Base-by-base conservation (phyloP, 1,140 invertebrate genomes). In the Physella acuta region DNA sequence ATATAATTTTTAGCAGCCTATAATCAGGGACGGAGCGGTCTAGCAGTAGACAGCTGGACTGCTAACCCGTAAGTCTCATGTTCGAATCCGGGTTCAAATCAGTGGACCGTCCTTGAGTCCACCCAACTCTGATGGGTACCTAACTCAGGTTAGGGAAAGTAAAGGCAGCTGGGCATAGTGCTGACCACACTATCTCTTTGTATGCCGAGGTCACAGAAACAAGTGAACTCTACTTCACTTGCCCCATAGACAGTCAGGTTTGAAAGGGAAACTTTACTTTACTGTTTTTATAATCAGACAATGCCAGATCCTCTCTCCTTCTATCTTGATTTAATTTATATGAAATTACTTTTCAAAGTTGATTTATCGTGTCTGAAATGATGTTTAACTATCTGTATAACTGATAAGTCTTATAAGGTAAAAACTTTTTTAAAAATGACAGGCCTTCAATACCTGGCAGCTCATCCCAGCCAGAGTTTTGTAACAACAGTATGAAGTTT, bases 401-500 rank as follows among this genome's bases (percentile, higher is more conserved):
- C 20, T 44, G 20, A 8, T 20, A 44, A 44, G 8, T 44, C 39
- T 44, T 44, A 44, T 20, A 44, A 44, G 39, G 26, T 11, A 26
- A n/a, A 55, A 55, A 55, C 24, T 55, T 44, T 11, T 20, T 44
- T 8, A 8, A 44, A 20, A 44, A 20, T 44, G 8, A 44, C 8
- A 20, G 20, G 20, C 20, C 39, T 28, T 30, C 16, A 20, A 2
- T 17, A 3, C 33, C 33, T 56, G 3, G 2, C 28, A 28, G n/a
- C 5, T 4, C 1, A 4, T n/a, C 5, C 3, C 37, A 49, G 36
- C 61, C 61, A 26, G 37, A 49, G 3, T 26, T 14, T n/a, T 63
- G 61, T n/a, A 63, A 63, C 49, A 31, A 49, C 37, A 49, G 37
- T 28, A 63, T 63, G 61, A 3, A 11, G 4, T 63, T 63, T 30